A percentile compares a stretch with the other conserved stretches of the same genome.
These are phyloP conservation scores for Eidolon dupreanum DNA, from an alignment of 2,797 vertebrate species.

Conservation along the genomic window DNA sequence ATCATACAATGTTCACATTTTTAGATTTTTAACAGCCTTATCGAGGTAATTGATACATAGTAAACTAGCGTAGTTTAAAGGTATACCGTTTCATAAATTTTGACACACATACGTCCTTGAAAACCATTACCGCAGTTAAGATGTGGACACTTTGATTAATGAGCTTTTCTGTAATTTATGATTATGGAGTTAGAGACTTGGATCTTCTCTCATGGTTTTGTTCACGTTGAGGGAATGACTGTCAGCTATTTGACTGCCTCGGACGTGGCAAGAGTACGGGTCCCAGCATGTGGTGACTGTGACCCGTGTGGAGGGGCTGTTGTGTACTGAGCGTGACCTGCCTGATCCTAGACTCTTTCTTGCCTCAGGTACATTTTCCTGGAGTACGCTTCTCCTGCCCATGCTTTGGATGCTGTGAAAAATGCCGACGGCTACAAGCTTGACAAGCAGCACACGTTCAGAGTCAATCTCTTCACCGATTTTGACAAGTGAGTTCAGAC, in stretches of 20 bases:
- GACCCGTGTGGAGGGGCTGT: fast-evolving
- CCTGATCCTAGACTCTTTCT: fast-evolving
- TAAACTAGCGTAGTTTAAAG: background rate
- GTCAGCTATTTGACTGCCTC: background rate
- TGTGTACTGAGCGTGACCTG: fast-evolving
- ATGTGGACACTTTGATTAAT: fast-evolving
- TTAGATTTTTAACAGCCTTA: background rate
- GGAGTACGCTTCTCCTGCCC: slow-evolving; percentile 94
- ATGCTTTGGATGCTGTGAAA: slow-evolving; percentile 96
- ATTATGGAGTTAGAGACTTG: too few relatives aligned
- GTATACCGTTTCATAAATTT: fast-evolving
- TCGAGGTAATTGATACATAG: background rate
- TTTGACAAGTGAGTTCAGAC: slow-evolving; percentile 95
- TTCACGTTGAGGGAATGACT: background rate
- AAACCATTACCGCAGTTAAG: fast-evolving
- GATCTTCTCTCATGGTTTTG: background rate
- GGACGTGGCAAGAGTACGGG: fast-evolving
- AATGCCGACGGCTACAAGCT: slow-evolving; percentile 97
- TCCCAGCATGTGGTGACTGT: fast-evolving
- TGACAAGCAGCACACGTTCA: slow-evolving; percentile 98
- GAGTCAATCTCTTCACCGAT: slow-evolving; percentile 98
- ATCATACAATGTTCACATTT: fast-evolving
- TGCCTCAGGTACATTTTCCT: slow-evolving; percentile 94
- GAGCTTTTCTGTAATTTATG: background rate
- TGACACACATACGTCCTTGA: fast-evolving